A percentile compares a stretch with the other conserved stretches of the same genome.
Conservation (phyloP, 2,113 vertebrate species). For the Rhombomys opimus region DNA sequence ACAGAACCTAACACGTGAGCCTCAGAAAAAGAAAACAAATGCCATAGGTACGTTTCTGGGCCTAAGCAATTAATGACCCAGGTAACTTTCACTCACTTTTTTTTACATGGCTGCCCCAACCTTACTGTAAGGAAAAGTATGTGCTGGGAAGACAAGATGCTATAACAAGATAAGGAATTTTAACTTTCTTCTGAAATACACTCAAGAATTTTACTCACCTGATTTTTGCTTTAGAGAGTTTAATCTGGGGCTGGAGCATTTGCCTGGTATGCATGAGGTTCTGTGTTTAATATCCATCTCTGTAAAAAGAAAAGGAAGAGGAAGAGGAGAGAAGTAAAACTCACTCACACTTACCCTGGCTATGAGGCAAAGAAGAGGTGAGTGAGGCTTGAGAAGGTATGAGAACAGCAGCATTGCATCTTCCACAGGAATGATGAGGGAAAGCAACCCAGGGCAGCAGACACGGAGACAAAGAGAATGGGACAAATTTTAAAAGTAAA, state of each 20-base stretch:
- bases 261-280: background rate
- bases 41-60: rapidly evolving
- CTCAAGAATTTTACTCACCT: background rate
- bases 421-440: background rate
- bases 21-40: background rate
- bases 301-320: background rate
- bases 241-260: background rate
- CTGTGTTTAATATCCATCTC: background rate
- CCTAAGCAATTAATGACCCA: background rate
- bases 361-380: background rate
- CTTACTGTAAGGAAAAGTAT: background rate
- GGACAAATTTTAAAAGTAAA: too few species aligned
- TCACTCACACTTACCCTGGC: background rate
- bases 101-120: background rate
- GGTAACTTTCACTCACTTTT: background rate
- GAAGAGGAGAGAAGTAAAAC: too few species aligned
- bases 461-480: background rate
- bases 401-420: rapidly evolving
- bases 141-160: background rate
- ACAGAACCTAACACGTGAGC: background rate
- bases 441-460: background rate
- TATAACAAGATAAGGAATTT: background rate
- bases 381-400: background rate
- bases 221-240: background rate
- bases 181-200: background rate